Base-by-base conservation (phyloP, 2,797 vertebrate species). In the Enteromius unitaeniatus region DNA sequence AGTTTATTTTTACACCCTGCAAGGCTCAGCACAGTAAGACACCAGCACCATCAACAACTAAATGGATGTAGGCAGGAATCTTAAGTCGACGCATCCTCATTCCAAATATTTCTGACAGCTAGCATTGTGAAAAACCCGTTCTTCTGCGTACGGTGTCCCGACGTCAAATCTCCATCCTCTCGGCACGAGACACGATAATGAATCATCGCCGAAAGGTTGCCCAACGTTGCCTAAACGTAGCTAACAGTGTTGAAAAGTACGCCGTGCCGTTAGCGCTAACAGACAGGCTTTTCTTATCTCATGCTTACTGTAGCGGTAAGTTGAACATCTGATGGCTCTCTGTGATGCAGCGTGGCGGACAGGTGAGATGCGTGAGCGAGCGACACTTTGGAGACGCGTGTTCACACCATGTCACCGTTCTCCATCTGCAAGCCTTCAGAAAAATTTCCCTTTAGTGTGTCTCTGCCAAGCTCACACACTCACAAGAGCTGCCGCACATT, bases 1-100 rank as follows among this genome's bases (percentile, higher is more conserved):
- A 93, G 92, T 93, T 94, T 95, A 95, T 96, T 95, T 95, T 95
- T 95, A 94, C 92, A 94, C 94, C 91, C 91, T 89, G 92, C 93
- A 90, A 94, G 94, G 93, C 93, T 93, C 93, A 90, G 92, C 93
- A 92, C 92, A 90, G 92, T 93, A 92, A 93, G 91, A 91, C 87
- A 86, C 70, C 92, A 91, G 91, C 90, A 89, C 89, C 83, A 90
- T 91, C 91, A 90, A 84, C 91, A 92, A 90, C 86, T 89, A 90
- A 89, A 83, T 84, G 79, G 91, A 88, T 91, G 88, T 91, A 91
- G 90, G 92, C 93, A 85, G 82, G 78, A 85, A 85, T 85, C 87
- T 86, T 85, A 87, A 87, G 82, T 88, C 79, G 81, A 82, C 81
- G 69, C 81, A 80, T 87, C 88, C 65, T 47, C 70, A 62, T 84